These are phyloP conservation scores for Porites cylindrica DNA, from an alignment of 92 coral and sea anemone species.

Conservation along the genomic window DNA sequence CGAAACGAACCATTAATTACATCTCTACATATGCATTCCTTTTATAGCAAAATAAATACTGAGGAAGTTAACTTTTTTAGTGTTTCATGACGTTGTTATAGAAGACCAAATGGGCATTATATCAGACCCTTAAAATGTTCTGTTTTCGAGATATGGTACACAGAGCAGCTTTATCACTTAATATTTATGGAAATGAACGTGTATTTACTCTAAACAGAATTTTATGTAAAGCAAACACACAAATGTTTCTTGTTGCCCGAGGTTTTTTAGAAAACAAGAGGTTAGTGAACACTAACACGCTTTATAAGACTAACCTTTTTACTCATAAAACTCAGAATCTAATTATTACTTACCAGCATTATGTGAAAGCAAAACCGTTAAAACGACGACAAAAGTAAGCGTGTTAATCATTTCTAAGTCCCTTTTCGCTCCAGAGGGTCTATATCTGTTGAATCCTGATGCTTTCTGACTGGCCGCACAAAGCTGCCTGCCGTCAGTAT, in stretches of 20 bases:
- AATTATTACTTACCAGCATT: slow-evolving; percentile 12
- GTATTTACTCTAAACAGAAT: background rate
- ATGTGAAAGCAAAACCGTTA: background rate
- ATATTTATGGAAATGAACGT: background rate
- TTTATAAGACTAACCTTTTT: background rate
- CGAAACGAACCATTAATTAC: too few relatives aligned
- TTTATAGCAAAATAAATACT: too few relatives aligned
- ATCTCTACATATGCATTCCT: too few relatives aligned
- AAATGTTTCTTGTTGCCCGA: background rate
- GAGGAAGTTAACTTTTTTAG: too few relatives aligned
- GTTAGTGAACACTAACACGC: background rate
- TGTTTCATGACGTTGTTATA: too few relatives aligned
- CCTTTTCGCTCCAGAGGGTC: background rate
- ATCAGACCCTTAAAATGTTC: slow-evolving; percentile 23
- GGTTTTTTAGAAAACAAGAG: background rate
- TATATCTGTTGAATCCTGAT: background rate
- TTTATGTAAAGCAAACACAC: background rate
- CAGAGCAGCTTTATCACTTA: background rate
- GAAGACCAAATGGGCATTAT: background rate
- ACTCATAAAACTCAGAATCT: background rate
- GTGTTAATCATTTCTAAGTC: background rate
- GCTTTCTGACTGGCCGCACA: background rate
- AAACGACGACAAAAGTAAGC: background rate
- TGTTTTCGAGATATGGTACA: slow-evolving; percentile 24
- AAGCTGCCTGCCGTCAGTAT: slow-evolving; percentile 23